These are phyloP conservation scores for Morus bassanus DNA, from an alignment of 2,797 vertebrate genomes.

Conservation along the genomic window DNA sequence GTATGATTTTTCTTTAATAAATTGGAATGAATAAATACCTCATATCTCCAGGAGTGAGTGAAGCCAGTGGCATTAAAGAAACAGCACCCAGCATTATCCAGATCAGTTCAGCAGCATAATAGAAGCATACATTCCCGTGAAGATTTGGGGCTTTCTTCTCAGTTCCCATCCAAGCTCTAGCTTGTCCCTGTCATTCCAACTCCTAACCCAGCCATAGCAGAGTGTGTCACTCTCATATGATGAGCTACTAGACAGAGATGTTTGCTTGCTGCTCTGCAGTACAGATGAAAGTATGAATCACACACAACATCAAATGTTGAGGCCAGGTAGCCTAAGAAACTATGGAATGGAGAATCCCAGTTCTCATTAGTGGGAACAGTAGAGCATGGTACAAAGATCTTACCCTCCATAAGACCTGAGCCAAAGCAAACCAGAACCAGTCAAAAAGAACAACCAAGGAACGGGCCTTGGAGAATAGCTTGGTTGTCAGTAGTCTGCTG, in stretches of 20 bases:
- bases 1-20: not conserved
- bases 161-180: not conserved
- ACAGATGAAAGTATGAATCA: not conserved
- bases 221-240: not conserved
- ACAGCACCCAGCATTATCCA: not conserved
- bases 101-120: not conserved
- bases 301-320: not conserved
- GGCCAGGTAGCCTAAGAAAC: not conserved
- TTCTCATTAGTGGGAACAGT: not conserved
- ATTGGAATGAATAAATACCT: not conserved
- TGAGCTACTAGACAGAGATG: not conserved
- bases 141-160: not conserved
- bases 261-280: not conserved
- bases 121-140: not conserved
- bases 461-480: not conserved
- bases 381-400: not conserved
- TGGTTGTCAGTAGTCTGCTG: not conserved
- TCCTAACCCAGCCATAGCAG: not conserved
- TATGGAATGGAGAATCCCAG: not conserved
- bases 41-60: not conserved
- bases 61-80: not conserved
- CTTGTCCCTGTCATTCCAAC: not conserved
- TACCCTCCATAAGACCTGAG: not conserved
- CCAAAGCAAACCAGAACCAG: not conserved
- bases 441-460: not conserved